Conservation (phyloP, 1,140 invertebrate species). For the Drosophila parvula region DNA sequence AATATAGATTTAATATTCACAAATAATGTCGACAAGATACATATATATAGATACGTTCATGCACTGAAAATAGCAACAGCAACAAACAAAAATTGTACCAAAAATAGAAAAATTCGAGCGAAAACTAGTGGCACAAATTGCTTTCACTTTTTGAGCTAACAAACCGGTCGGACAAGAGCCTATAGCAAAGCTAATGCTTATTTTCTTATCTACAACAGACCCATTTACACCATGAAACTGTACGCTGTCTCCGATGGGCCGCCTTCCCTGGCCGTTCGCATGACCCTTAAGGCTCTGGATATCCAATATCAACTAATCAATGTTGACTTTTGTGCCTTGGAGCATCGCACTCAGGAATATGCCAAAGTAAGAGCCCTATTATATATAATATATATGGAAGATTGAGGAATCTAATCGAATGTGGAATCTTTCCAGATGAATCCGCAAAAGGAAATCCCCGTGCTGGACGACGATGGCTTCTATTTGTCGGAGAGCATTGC, state of each 20-base stretch:
- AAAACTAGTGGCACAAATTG: conserved; percentile 10
- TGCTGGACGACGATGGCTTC: conserved; percentile 90
- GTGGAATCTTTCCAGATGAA: conserved; percentile 86
- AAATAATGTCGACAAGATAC: background rate
- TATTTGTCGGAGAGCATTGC: conserved; percentile 90
- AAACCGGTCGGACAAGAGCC: conserved; percentile 62
- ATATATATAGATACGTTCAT: background rate
- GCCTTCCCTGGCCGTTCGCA: conserved; percentile 89
- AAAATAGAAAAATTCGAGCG: conserved; percentile 50
- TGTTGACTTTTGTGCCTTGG: conserved; percentile 88
- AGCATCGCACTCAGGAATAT: conserved; percentile 89
- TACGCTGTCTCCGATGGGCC: conserved; percentile 90
- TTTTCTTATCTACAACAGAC: conserved; percentile 50
- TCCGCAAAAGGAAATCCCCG: conserved; percentile 92
- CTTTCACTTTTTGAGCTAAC: conserved; percentile 63
- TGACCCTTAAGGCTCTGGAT: conserved; percentile 87
- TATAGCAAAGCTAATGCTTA: conserved; percentile 25
- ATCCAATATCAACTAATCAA: conserved; percentile 88
- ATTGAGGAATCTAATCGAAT: background rate
- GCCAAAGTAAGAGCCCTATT: conserved; percentile 85
- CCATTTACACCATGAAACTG: conserved; percentile 86
- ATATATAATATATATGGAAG: conserved; percentile 46
- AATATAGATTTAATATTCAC: conserved; percentile 11
- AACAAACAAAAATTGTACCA: conserved; percentile 14
- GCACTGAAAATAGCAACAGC: conserved; percentile 38